These are phyloP conservation scores for Turnix velox DNA, from an alignment of 2,113 vertebrate species.

Conservation along the genomic window DNA sequence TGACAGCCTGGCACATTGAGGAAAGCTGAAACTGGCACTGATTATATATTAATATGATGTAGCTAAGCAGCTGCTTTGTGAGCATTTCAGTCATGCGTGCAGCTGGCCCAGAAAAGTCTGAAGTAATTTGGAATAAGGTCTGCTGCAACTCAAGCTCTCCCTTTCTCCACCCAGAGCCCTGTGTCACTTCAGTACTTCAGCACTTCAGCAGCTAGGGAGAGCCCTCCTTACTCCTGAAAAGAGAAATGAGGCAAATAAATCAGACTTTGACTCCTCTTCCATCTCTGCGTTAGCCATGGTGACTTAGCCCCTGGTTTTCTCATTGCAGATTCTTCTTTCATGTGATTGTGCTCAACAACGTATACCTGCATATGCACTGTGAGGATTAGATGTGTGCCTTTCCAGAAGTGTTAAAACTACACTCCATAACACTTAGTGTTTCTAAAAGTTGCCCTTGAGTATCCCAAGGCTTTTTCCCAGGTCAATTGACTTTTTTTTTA, in stretches of 20 bases:
- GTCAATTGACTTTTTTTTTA: neutral
- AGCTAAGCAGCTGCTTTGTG: neutral
- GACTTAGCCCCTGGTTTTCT: neutral
- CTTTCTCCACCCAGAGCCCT: neutral
- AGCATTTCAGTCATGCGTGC: conserved; percentile 18
- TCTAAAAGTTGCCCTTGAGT: neutral
- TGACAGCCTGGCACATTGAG: neutral
- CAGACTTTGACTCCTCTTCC: neutral
- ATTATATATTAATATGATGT: neutral
- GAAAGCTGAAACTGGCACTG: neutral
- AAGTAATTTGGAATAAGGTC: neutral
- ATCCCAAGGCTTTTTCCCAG: neutral
- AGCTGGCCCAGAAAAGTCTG: neutral
- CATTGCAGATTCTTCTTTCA: neutral
- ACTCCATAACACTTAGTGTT: neutral
- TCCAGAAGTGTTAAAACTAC: neutral
- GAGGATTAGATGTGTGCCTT: neutral
- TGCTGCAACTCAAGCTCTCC: neutral
- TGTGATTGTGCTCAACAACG: neutral
- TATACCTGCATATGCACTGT: accelerated
- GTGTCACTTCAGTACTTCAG: neutral
- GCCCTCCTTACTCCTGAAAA: neutral
- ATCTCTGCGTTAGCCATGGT: neutral
- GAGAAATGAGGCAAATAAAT: neutral
- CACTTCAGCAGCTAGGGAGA: neutral